Conservation (phyloP, 2,113 vertebrate species). For the Laticauda colubrina region DNA sequence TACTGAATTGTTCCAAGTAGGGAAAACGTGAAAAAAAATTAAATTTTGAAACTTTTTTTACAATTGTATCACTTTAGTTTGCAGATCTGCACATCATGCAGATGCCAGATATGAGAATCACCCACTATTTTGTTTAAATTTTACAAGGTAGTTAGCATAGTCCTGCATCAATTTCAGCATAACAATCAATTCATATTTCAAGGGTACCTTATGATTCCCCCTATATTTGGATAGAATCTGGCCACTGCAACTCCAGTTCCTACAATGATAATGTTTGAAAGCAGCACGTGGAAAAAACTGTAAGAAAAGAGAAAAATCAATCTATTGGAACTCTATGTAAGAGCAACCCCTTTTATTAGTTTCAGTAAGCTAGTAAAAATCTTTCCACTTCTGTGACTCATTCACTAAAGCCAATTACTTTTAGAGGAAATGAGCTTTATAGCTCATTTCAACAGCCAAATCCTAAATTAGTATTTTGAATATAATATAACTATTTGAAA, state of each 20-base stretch:
- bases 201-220: slow-evolving; percentile 89
- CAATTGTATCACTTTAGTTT: neutral
- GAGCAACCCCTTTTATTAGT: slow-evolving; percentile 32
- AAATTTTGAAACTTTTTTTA: neutral
- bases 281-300: slow-evolving; percentile 85
- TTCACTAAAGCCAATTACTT: slow-evolving; percentile 38
- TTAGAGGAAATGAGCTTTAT: slow-evolving; percentile 15
- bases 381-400: slow-evolving; percentile 19
- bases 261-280: slow-evolving; percentile 82
- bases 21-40: neutral
- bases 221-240: slow-evolving; percentile 92
- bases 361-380: slow-evolving; percentile 9
- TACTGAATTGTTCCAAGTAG: neutral
- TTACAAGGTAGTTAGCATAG: neutral
- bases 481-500: neutral
- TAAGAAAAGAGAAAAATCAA: slow-evolving; percentile 5
- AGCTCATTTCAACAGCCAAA: slow-evolving; percentile 27
- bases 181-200: neutral
- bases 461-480: slow-evolving; percentile 22
- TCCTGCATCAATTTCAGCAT: neutral
- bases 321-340: neutral
- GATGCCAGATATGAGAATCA: neutral
- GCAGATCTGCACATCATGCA: neutral
- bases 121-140: neutral
- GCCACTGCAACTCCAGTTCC: slow-evolving; percentile 86